Conservation (phyloP, 2,888 invertebrate genomes). For the Nemoura dubitans region DNA sequence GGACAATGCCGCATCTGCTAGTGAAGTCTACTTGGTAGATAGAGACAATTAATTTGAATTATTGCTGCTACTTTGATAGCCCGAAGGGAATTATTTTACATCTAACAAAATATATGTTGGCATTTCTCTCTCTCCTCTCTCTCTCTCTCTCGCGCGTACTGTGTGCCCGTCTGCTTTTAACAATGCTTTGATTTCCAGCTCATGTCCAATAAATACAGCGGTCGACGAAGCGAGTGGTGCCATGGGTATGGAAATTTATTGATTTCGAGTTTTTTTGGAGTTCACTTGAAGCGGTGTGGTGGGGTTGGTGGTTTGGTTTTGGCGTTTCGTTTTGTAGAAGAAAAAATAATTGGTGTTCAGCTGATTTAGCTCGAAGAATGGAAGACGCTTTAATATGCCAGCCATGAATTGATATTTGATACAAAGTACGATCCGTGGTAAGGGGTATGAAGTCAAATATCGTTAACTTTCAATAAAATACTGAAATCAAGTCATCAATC, state of each 20-base stretch:
- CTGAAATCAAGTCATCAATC: too few species aligned
- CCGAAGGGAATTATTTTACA: neutral
- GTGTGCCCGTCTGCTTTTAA: neutral
- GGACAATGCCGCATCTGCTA: neutral
- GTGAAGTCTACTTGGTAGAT: neutral
- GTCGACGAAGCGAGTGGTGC: neutral
- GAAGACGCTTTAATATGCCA: too few species aligned
- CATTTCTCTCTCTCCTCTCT: neutral
- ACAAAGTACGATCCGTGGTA: too few species aligned
- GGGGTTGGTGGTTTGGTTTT: too few species aligned
- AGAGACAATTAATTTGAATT: slow-evolving; percentile 7
- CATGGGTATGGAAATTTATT: neutral
- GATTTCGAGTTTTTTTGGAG: neutral
- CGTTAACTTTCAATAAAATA: too few species aligned
- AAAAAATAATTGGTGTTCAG: too few species aligned
- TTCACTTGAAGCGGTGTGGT: too few species aligned
- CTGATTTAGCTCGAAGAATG: too few species aligned
- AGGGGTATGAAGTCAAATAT: too few species aligned
- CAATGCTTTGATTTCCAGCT: neutral
- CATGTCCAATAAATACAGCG: neutral
- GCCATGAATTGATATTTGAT: too few species aligned
- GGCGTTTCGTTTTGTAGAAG: too few species aligned
- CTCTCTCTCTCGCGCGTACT: neutral
- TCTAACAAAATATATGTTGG: neutral
- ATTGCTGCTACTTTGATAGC: neutral